phyloP scores from a whole-genome alignment of 1,140 invertebrate species.

The Copidosoma floridanum region DNA sequence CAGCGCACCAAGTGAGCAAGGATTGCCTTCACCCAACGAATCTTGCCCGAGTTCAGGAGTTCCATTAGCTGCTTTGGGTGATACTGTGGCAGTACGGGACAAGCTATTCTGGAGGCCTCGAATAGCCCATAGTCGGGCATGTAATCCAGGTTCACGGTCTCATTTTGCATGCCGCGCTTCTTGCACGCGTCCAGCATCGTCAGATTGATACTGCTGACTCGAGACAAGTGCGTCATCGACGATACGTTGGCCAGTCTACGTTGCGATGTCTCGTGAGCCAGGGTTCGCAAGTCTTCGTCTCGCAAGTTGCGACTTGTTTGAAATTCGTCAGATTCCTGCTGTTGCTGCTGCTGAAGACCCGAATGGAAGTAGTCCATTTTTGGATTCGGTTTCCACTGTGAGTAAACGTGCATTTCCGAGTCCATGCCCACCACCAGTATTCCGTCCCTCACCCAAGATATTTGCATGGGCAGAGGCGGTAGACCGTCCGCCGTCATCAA shows the following conservation, averaged over 20 bases:
- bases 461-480: constrained; percentile 95
- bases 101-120: constrained; percentile 93
- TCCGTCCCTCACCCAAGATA: constrained; percentile 97
- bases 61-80: constrained; percentile 99
- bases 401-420: constrained; percentile 99
- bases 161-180: constrained; percentile 64
- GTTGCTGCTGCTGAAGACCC: constrained; percentile 51
- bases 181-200: constrained; percentile 73
- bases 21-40: constrained; percentile 96
- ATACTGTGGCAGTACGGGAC: constrained; percentile 97
- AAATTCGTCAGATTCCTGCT: constrained; percentile 63
- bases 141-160: constrained; percentile 62
- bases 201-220: constrained; percentile 79
- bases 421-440: constrained; percentile 98
- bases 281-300: constrained; percentile 74
- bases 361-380: constrained; percentile 54
- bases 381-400: constrained; percentile 88
- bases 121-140: constrained; percentile 94
- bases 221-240: constrained; percentile 76
- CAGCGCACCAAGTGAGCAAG: constrained; percentile 90
- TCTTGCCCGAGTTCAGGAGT: constrained; percentile 97
- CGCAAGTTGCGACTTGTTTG: constrained; percentile 73
- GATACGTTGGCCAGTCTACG: constrained; percentile 68
- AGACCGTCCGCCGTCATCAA: constrained; percentile 92
- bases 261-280: constrained; percentile 71